These are phyloP conservation scores for Pseudomyrmex cubaensis DNA, from an alignment of 1,140 invertebrate species.

Conservation along the genomic window DNA sequence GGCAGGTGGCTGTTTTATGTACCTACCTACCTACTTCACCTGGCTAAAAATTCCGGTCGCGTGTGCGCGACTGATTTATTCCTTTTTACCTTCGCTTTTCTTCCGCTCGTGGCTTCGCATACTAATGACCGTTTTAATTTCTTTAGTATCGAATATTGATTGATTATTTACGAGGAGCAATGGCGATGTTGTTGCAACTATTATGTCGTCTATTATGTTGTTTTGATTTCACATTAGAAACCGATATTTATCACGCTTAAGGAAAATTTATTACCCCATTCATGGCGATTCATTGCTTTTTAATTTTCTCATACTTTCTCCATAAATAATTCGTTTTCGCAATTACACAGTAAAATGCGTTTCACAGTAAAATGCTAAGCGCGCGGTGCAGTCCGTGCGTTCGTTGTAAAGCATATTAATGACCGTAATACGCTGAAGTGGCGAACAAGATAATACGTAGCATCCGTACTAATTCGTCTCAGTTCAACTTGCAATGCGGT, in stretches of 20 bases:
- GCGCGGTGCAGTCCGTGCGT: background rate
- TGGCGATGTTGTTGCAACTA: background rate
- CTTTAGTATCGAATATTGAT: background rate
- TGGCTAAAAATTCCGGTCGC: constrained; percentile 18
- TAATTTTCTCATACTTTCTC: background rate
- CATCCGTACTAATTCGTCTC: constrained; percentile 66
- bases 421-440: constrained; percentile 68
- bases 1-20: constrained; percentile 23
- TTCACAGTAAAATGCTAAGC: constrained; percentile 37
- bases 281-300: background rate
- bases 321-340: background rate
- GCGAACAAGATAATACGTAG: constrained; percentile 66
- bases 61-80: constrained; percentile 1
- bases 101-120: constrained; percentile 1
- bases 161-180: background rate
- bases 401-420: constrained; percentile 57
- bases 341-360: constrained; percentile 36
- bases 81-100: constrained; percentile 37
- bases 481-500: constrained; percentile 20
- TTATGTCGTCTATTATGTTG: background rate
- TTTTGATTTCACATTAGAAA: background rate
- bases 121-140: constrained; percentile 5
- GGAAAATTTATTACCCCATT: background rate
- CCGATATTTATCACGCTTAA: background rate
- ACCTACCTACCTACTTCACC: background rate